Conservation (phyloP, 2,797 vertebrate genomes). For the Otolemur crassicaudatus region DNA sequence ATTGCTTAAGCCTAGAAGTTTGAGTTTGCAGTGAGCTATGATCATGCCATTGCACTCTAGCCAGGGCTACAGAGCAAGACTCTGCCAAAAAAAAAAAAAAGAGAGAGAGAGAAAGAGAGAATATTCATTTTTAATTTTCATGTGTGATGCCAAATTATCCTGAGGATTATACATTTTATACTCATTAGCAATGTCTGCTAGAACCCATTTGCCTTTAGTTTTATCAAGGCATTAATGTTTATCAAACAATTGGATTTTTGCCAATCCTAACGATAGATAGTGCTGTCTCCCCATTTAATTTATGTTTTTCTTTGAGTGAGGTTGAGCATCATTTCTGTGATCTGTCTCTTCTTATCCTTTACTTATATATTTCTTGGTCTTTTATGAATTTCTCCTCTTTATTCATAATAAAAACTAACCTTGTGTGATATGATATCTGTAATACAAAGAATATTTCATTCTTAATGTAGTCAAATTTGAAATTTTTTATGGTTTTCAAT, state of each 20-base stretch:
- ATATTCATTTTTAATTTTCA: constrained; percentile 12
- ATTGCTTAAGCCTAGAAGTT: not conserved
- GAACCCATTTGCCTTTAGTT: constrained; percentile 26
- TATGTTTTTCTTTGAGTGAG: not conserved
- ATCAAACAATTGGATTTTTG: not conserved
- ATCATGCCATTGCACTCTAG: not conserved
- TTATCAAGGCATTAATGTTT: not conserved
- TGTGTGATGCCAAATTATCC: not conserved
- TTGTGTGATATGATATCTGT: not conserved
- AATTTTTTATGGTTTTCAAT: not conserved
- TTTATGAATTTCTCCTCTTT: not conserved
- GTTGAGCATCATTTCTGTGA: not conserved
- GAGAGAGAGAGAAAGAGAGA: not conserved
- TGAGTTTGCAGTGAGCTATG: not conserved
- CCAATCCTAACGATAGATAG: not conserved
- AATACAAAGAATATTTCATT: not conserved
- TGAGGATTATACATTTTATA: not conserved
- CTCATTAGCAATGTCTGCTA: not conserved
- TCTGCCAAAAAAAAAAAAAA: not conserved
- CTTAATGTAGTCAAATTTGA: not conserved
- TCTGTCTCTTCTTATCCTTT: not conserved
- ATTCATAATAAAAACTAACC: not conserved
- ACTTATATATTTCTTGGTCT: not conserved
- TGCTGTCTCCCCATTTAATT: not conserved
- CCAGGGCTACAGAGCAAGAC: not conserved